phyloP scores from a whole-genome alignment of 23 tunicate genomes.

The Aplidium turbinatum region DNA sequence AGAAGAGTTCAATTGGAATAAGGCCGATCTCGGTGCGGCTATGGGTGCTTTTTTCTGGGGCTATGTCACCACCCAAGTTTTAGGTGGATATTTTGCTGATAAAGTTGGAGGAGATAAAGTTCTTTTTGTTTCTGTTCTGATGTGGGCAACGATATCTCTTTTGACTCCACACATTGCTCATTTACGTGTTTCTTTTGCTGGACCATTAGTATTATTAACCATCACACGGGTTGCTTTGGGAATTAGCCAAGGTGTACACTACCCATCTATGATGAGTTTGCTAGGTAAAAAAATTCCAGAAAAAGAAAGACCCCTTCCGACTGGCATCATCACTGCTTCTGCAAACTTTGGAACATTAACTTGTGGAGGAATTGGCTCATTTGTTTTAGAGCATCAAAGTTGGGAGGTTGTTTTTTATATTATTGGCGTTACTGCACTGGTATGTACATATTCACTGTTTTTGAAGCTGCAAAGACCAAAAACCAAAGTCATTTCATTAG shows the following conservation, averaged over 20 bases:
- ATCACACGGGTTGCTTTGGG: slow-evolving; percentile 64
- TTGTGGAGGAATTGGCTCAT: slow-evolving; percentile 87
- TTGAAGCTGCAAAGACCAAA: slow-evolving; percentile 20
- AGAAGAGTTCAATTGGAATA: slow-evolving; percentile 87
- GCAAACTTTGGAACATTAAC: slow-evolving; percentile 83
- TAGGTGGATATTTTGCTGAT: slow-evolving; percentile 92
- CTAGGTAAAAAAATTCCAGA: slow-evolving; percentile 65
- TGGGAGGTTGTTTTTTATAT: slow-evolving; percentile 83
- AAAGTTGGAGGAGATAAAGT: slow-evolving; percentile 87
- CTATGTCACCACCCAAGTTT: slow-evolving; percentile 82
- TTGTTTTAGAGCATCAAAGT: slow-evolving; percentile 62
- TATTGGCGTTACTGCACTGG: slow-evolving; percentile 53
- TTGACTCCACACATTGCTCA: slow-evolving; percentile 76
- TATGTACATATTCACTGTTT: slow-evolving; percentile 35
- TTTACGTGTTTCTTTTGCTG: not conserved
- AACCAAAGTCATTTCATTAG: slow-evolving; percentile 48
- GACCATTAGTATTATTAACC: slow-evolving; percentile 43
- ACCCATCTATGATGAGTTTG: slow-evolving; percentile 91
- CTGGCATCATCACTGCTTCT: slow-evolving; percentile 64
- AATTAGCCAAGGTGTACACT: slow-evolving; percentile 86
- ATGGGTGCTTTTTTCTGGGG: slow-evolving; percentile 99
- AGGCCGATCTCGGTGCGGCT: slow-evolving; percentile 83
- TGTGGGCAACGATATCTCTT: slow-evolving; percentile 66
- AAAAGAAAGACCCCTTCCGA: slow-evolving; percentile 67
- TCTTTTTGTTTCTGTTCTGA: slow-evolving; percentile 49